A percentile compares a stretch with the other conserved stretches of the same genome.
phyloP scores from a whole-genome alignment of 2,797 vertebrate genomes.

The Gymnopithys bicolor region DNA sequence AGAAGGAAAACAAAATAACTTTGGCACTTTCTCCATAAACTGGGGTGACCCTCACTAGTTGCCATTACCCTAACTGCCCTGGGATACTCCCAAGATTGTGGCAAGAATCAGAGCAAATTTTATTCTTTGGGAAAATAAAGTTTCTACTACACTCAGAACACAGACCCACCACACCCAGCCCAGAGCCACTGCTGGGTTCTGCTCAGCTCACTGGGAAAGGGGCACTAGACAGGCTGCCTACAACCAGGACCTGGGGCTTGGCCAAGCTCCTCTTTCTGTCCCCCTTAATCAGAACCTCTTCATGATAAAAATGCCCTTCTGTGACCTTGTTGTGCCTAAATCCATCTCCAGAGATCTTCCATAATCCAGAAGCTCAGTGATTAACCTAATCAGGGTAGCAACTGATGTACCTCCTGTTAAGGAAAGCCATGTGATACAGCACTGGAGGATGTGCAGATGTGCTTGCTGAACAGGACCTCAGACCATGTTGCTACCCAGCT shows the following conservation, averaged over 20 bases:
- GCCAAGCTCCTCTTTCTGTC: not conserved
- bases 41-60: not conserved
- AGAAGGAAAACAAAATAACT: not conserved
- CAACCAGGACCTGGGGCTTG: not conserved
- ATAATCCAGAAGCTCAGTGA: not conserved
- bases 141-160: not conserved
- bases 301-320: not conserved
- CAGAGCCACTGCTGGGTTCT: not conserved
- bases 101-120: not conserved
- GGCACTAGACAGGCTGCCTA: not conserved
- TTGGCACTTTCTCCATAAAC: not conserved
- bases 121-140: not conserved
- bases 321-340: not conserved
- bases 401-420: not conserved
- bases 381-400: not conserved
- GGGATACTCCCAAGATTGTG: not conserved
- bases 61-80: not conserved
- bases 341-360: not conserved
- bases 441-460: not conserved
- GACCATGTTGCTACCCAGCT: not conserved
- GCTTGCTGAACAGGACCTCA: not conserved
- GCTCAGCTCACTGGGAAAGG: fast-evolving
- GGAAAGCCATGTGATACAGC: not conserved
- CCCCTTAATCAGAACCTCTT: not conserved
- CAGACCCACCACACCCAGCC: fast-evolving